phyloP scores from a whole-genome alignment of 23 tunicate species.

The Halocynthia aurantium region DNA sequence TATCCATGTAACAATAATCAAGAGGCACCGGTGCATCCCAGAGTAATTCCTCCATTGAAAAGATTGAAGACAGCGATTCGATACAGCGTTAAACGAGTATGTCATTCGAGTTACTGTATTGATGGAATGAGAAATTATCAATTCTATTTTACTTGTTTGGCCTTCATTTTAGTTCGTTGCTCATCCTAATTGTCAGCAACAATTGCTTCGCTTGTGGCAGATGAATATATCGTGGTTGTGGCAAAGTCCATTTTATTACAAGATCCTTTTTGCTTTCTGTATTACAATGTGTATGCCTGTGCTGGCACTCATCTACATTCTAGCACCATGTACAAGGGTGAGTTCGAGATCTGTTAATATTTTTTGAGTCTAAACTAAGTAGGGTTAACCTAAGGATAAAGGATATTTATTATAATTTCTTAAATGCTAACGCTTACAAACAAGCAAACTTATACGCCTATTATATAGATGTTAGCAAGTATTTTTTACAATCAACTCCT shows the following conservation, averaged over 20 bases:
- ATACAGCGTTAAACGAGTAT: conserved; percentile 79
- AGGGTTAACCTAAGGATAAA: not conserved
- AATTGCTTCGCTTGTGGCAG: conserved; percentile 76
- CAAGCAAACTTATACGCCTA: too few species aligned
- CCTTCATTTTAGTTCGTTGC: conserved; percentile 77
- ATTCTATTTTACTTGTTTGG: not conserved
- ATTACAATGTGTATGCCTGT: conserved; percentile 67
- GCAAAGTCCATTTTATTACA: conserved; percentile 34
- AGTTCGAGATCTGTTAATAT: not conserved
- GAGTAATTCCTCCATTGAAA: conserved; percentile 14
- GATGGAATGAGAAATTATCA: not conserved
- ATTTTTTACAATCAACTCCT: not conserved
- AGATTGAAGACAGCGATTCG: conserved; percentile 66
- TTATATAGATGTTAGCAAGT: not conserved
- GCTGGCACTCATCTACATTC: conserved; percentile 36
- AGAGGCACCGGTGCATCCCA: too few species aligned
- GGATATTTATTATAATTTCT: too few species aligned
- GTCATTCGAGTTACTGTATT: not conserved
- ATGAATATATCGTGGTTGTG: conserved; percentile 35
- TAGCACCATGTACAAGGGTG: conserved; percentile 78
- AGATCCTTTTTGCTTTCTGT: conserved; percentile 36
- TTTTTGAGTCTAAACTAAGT: too few species aligned
- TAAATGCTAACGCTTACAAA: too few species aligned
- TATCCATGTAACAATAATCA: not conserved
- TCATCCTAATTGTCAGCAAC: conserved; percentile 95